These are phyloP conservation scores for Belonocnema kinseyi DNA, from an alignment of 1,140 invertebrate species.

Conservation along the genomic window DNA sequence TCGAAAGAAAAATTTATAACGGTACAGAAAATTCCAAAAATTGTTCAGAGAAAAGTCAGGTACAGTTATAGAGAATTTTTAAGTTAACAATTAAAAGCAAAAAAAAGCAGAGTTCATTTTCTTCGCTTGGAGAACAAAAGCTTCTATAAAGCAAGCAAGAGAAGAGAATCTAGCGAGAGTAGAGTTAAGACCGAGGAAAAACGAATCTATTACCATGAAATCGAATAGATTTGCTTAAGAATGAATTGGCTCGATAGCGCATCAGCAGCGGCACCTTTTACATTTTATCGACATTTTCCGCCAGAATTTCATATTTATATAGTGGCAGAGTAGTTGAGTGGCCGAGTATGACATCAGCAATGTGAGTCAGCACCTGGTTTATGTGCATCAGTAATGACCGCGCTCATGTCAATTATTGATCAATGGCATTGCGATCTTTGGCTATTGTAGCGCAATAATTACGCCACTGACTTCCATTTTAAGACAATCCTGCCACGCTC, in stretches of 20 bases:
- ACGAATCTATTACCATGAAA: not conserved
- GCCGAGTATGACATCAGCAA: conserved; percentile 53
- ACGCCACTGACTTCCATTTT: conserved; percentile 54
- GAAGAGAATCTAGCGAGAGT: not conserved
- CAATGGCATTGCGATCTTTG: conserved; percentile 46
- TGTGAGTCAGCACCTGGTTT: conserved; percentile 48
- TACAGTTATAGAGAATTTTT: no score
- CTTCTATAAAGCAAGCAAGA: not conserved
- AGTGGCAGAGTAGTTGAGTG: conserved; percentile 52
- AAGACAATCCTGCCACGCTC: conserved; percentile 27
- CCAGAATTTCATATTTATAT: conserved; percentile 49
- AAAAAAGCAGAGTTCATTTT: no score
- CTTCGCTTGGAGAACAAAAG: no score
- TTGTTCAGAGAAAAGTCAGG: no score
- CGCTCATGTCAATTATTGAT: conserved; percentile 49
- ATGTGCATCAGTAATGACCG: conserved; percentile 50
- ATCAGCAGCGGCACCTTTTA: conserved; percentile 45
- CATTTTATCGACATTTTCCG: conserved; percentile 46
- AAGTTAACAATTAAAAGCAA: no score
- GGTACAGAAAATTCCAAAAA: no score
- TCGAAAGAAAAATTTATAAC: no score
- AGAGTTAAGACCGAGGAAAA: not conserved
- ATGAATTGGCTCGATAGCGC: conserved; percentile 41
- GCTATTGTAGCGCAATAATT: conserved; percentile 57
- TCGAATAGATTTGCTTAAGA: conserved; percentile 37